phyloP scores from a whole-genome alignment of 2,797 vertebrate species.

The Falco rusticolus region DNA sequence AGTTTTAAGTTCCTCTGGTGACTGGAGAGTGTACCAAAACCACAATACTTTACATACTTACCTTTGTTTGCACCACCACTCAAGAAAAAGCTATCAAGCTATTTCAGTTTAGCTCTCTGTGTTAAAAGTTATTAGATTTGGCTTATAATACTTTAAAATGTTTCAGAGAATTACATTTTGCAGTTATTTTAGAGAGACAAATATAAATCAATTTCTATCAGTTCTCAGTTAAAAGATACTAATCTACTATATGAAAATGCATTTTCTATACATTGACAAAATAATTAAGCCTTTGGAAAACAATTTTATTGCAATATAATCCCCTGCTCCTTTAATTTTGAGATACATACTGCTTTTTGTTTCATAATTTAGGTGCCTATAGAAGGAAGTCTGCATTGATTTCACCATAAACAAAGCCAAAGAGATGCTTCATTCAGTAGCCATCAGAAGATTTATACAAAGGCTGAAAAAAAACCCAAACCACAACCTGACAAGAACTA shows the following conservation, averaged over 20 bases:
- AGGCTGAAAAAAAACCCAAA: neutral
- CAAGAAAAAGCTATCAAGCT: neutral
- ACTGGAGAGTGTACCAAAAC: neutral
- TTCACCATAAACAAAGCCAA: conserved; percentile 41
- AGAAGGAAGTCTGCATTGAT: neutral
- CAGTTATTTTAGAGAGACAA: neutral
- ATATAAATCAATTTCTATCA: neutral
- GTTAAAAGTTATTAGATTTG: neutral
- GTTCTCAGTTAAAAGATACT: neutral
- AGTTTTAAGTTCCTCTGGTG: neutral
- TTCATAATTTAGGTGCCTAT: neutral
- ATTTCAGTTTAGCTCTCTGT: neutral
- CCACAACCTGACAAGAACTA: neutral
- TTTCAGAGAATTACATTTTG: neutral
- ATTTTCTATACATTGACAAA: neutral
- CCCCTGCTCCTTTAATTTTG: neutral
- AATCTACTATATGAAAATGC: neutral
- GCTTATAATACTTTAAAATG: neutral
- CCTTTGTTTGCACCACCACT: neutral
- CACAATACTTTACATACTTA: conserved; percentile 22
- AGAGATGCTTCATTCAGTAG: neutral
- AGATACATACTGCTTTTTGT: neutral
- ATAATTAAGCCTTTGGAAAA: neutral
- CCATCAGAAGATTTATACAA: neutral
- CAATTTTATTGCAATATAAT: neutral